A percentile compares a stretch with the other conserved stretches of the same genome.
Conservation (phyloP, 2,113 vertebrate species). For the Nyctereutes procyonoides region DNA sequence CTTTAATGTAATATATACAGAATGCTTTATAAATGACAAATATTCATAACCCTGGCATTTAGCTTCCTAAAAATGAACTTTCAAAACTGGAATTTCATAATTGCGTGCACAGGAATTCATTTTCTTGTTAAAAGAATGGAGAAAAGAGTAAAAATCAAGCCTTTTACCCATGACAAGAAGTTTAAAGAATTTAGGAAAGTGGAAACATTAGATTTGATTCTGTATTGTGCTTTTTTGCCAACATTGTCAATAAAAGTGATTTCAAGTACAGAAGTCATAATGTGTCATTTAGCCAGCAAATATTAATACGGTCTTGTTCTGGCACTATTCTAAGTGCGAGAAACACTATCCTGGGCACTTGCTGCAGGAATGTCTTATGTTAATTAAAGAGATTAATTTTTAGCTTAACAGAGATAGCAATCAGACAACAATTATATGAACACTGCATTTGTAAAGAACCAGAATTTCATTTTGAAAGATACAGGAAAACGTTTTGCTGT, state of each 20-base stretch:
- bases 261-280: neutral
- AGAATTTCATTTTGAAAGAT: neutral
- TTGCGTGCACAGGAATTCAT: neutral
- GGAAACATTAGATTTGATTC: neutral
- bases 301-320: neutral
- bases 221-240: neutral
- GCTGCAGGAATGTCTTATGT: neutral
- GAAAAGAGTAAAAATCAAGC: neutral
- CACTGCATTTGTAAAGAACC: neutral
- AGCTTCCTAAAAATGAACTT: neutral
- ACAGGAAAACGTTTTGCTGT: neutral
- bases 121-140: neutral
- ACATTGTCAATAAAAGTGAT: neutral
- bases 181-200: neutral
- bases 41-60: neutral
- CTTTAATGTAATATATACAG: neutral
- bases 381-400: neutral
- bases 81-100: neutral
- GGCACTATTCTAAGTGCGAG: neutral
- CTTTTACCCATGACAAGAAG: neutral
- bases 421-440: neutral
- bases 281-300: neutral
- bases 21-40: neutral
- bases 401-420: neutral
- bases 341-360: neutral